phyloP scores from a whole-genome alignment of 2,888 invertebrate species.

The Erebia epiphron region DNA sequence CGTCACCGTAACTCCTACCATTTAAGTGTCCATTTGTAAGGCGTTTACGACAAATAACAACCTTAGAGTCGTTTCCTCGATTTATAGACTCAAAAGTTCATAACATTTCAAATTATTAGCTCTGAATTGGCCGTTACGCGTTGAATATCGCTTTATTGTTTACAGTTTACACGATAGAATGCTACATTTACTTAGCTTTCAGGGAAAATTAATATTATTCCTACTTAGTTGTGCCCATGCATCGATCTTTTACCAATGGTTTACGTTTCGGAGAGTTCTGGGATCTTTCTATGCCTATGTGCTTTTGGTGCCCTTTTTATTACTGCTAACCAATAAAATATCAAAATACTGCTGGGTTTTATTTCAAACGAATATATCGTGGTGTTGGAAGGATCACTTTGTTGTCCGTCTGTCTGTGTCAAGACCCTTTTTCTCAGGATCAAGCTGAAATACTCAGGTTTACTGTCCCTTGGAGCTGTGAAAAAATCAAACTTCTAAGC shows the following conservation, averaged over 20 bases:
- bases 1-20: conserved; percentile 45
- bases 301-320: no score
- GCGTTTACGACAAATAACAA: conserved; percentile 63
- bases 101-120: conserved; percentile 48
- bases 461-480: no score
- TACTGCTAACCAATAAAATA: no score
- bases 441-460: no score
- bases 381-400: no score
- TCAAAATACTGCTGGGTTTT: no score
- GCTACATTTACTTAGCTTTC: conserved; percentile 11
- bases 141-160: conserved; percentile 23
- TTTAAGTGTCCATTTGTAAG: conserved; percentile 63
- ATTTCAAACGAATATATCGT: no score
- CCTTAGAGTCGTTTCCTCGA: conserved; percentile 53
- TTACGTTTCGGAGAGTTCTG: no score
- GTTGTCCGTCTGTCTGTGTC: no score
- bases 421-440: no score
- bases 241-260: background rate
- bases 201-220: conserved; percentile 3
- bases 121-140: conserved; percentile 44
- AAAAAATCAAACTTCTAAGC: no score
- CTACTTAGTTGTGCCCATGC: background rate
- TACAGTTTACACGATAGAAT: conserved; percentile 19
- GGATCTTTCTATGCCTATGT: no score
- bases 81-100: conserved; percentile 67